Evolutionary conservation across 2,113 vertebrate species (phyloP).

Genomic region (Phoxinus phoxinus): DNA sequence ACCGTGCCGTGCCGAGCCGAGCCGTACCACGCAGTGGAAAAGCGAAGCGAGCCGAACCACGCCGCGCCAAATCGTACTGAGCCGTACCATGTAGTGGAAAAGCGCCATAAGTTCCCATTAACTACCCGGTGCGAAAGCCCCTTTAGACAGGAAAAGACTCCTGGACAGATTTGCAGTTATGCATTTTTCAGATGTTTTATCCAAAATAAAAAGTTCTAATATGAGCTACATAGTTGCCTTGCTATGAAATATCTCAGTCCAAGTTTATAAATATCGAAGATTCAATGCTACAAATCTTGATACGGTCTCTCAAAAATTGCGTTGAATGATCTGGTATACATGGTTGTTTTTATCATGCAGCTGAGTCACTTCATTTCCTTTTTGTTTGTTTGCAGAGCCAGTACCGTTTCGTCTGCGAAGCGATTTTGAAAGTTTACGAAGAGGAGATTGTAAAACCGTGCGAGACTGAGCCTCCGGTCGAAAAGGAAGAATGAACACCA

Average conservation of each 20-base stretch:
- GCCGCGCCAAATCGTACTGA: no score
- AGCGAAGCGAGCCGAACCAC: no score
- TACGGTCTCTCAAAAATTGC: not conserved
- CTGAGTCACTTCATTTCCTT: not conserved
- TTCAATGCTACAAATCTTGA: not conserved
- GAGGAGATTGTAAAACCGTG: conserved; percentile 51
- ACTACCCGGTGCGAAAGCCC: no score
- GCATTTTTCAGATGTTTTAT: not conserved
- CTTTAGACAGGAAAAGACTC: no score
- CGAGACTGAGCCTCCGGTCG: conserved; percentile 14
- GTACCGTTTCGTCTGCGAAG: conserved; percentile 60
- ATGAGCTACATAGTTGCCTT: not conserved
- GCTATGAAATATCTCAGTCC: not conserved
- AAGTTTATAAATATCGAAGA: not conserved
- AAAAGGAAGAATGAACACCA: conserved; percentile 48
- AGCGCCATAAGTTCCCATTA: no score
- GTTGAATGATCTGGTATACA: no score
- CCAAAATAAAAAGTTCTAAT: not conserved
- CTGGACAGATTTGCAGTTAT: not conserved
- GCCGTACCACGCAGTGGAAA: no score
- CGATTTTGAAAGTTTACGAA: conserved; percentile 58
- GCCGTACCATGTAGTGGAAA: no score
- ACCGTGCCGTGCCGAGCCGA: no score
- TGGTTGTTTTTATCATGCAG: no score
- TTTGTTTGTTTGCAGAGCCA: conserved; percentile 51